phyloP scores from a whole-genome alignment of 2,797 vertebrate species.

The Onychomys leucogaster region DNA sequence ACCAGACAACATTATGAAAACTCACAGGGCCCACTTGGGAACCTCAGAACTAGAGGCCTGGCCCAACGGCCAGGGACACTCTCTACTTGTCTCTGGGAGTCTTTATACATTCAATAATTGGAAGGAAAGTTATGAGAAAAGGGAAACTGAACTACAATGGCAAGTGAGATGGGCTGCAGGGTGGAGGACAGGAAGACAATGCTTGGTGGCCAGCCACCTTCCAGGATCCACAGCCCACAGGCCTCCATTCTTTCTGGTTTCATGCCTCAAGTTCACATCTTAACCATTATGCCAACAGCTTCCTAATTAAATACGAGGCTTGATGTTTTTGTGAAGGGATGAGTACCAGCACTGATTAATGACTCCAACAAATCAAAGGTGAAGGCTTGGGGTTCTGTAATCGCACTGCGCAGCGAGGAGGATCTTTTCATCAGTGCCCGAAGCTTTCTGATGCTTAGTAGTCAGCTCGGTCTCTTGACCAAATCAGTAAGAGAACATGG shows the following conservation, averaged over 20 bases:
- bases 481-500: neutral
- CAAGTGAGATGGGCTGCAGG: neutral
- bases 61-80: neutral
- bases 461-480: neutral
- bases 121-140: slow-evolving; percentile 12
- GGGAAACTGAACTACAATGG: neutral
- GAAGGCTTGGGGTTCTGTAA: neutral
- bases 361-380: slow-evolving; percentile 31
- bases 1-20: neutral
- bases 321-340: neutral
- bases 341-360: neutral
- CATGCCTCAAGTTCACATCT: neutral
- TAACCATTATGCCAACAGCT: neutral
- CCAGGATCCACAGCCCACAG: neutral
- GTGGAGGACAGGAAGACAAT: neutral
- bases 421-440: neutral
- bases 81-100: neutral
- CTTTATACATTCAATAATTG: neutral
- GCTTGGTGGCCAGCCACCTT: neutral
- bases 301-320: slow-evolving; percentile 30
- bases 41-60: neutral
- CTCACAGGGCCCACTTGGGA: neutral
- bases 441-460: neutral
- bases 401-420: neutral
- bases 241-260: neutral